Percentiles rank a stretch among this genome's conserved stretches.
Conservation (phyloP, 2,797 vertebrate genomes). For the Salarias fasciatus region DNA sequence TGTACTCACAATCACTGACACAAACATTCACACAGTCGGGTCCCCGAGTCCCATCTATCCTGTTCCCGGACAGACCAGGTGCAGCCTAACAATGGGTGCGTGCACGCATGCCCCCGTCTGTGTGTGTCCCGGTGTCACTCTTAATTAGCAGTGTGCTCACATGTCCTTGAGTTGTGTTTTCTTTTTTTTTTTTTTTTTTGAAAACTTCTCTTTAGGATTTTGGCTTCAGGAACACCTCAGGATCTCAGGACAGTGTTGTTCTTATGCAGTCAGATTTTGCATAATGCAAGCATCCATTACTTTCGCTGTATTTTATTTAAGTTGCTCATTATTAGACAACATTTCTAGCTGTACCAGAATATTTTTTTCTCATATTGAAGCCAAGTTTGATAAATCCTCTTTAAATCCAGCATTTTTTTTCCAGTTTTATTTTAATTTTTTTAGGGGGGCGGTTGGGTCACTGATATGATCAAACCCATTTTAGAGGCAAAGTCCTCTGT, state of each 20-base stretch:
- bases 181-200: background rate
- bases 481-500: slow-evolving; percentile 45
- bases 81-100: slow-evolving; percentile 66
- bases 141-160: slow-evolving; percentile 21
- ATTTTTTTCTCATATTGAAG: slow-evolving; percentile 24
- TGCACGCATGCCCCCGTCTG: slow-evolving; percentile 23
- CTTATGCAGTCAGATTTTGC: slow-evolving; percentile 42
- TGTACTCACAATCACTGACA: slow-evolving; percentile 31
- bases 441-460: slow-evolving; percentile 42
- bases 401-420: slow-evolving; percentile 9
- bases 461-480: slow-evolving; percentile 50
- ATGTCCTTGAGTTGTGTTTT: slow-evolving; percentile 52
- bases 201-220: slow-evolving; percentile 4
- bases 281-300: slow-evolving; percentile 15
- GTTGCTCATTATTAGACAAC: slow-evolving; percentile 49
- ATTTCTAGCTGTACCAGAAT: slow-evolving; percentile 43
- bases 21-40: slow-evolving; percentile 54
- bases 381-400: slow-evolving; percentile 50
- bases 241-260: background rate
- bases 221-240: background rate
- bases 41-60: slow-evolving; percentile 74
- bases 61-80: slow-evolving; percentile 73
- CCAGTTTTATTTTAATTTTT: slow-evolving; percentile 7
- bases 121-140: slow-evolving; percentile 42
- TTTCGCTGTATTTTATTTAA: slow-evolving; percentile 46